Percentiles rank a stretch among this genome's conserved stretches.
Evolutionary conservation across 1,140 invertebrate genomes (phyloP).

Genomic region (Sinella curviseta): DNA sequence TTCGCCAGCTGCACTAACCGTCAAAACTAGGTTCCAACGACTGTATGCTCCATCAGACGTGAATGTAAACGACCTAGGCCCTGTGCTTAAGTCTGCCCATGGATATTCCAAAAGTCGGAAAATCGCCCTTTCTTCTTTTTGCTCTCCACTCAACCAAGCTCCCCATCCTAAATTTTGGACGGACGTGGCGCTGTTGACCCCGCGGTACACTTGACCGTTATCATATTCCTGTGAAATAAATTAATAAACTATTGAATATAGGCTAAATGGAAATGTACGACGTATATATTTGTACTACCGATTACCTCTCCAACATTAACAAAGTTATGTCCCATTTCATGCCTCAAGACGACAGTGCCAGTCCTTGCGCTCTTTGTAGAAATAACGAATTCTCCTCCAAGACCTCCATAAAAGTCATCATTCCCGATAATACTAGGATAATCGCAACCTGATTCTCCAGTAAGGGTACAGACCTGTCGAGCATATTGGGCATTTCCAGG

Average conservation of each 20-base stretch:
- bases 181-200: conserved; percentile 28
- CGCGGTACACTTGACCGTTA: conserved; percentile 21
- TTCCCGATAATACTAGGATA: conserved; percentile 42
- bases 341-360: conserved; percentile 42
- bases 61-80: conserved; percentile 22
- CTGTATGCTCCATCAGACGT: conserved; percentile 19
- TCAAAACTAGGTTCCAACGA: conserved; percentile 33
- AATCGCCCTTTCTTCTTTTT: conserved; percentile 32
- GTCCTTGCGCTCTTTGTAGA: conserved; percentile 39
- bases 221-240: conserved; percentile 35
- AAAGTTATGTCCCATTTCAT: conserved; percentile 45
- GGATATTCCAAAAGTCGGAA: conserved; percentile 33
- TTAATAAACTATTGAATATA: too few species aligned
- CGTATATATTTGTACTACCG: background rate
- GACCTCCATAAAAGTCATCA: conserved; percentile 42
- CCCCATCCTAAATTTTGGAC: conserved; percentile 5
- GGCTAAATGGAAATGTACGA: too few species aligned
- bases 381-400: conserved; percentile 48
- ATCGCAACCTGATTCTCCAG: conserved; percentile 40
- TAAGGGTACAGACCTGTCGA: conserved; percentile 29
- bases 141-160: conserved; percentile 6
- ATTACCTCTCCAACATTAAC: conserved; percentile 35
- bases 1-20: conserved; percentile 37
- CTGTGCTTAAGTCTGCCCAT: conserved; percentile 30
- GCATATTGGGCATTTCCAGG: conserved; percentile 38